These are phyloP conservation scores for Lacerta agilis DNA, from an alignment of 2,797 vertebrate genomes.

Conservation along the genomic window DNA sequence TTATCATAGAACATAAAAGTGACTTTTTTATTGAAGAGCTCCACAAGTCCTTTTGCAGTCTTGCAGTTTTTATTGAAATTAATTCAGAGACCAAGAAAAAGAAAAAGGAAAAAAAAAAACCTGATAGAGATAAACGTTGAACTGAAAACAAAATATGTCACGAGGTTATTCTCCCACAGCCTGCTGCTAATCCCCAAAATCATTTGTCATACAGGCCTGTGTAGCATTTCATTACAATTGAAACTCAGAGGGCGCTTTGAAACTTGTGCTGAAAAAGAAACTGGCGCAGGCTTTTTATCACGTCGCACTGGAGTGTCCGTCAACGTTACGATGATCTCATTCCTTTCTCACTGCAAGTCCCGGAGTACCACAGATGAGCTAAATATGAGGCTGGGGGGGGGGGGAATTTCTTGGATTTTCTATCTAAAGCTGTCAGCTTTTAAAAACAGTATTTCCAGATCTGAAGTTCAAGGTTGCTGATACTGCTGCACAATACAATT, in stretches of 20 bases:
- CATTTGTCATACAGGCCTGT: constrained; percentile 16
- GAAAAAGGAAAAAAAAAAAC: constrained; percentile 22
- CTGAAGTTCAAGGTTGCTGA: neutral
- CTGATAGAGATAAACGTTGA: constrained; percentile 60
- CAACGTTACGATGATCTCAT: constrained; percentile 28
- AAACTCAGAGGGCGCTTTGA: constrained; percentile 57
- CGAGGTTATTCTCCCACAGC: constrained; percentile 58
- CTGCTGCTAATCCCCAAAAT: constrained; percentile 43
- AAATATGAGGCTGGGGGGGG: neutral
- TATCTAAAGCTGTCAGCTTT: neutral
- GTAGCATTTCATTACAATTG: constrained; percentile 36
- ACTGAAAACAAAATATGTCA: constrained; percentile 68
- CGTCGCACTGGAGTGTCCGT: neutral
- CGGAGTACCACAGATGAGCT: constrained; percentile 30
- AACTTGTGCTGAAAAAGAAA: constrained; percentile 39
- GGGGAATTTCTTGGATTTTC: neutral
- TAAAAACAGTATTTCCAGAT: neutral
- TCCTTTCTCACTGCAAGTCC: constrained; percentile 42
- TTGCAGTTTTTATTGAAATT: constrained; percentile 75
- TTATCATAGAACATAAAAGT: constrained; percentile 78
- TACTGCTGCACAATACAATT: neutral
- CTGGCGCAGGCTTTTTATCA: constrained; percentile 31
- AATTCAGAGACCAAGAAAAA: constrained; percentile 68
- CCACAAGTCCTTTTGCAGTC: constrained; percentile 59
- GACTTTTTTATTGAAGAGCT: constrained; percentile 83